Percentiles rank a stretch among this genome's conserved stretches.
Conservation (phyloP, 2,113 vertebrate genomes). For the Poecilia latipinna region DNA sequence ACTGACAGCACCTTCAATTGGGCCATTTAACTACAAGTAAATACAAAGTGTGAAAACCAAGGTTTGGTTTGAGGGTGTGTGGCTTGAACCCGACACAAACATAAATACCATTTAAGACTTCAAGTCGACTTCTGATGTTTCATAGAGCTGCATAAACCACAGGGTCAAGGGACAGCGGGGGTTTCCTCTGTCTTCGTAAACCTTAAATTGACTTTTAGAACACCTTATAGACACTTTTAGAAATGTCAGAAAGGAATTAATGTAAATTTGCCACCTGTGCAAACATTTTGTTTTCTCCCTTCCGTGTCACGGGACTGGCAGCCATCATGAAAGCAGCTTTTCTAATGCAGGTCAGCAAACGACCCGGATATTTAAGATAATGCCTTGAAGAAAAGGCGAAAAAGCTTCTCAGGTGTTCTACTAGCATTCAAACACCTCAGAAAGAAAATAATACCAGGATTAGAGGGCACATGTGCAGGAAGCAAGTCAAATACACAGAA, state of each 20-base stretch:
- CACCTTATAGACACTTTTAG: background rate
- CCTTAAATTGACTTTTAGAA: background rate
- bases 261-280: background rate
- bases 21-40: constrained; percentile 2
- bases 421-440: background rate
- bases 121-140: background rate
- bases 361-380: too few species aligned
- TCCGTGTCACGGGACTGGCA: too few species aligned
- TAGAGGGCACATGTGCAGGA: background rate
- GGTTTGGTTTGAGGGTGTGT: background rate
- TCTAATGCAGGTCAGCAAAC: background rate
- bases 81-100: background rate
- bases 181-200: background rate
- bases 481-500: background rate
- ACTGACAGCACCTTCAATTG: background rate
- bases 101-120: constrained; percentile 1
- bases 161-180: background rate
- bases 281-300: background rate
- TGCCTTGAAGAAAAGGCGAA: too few species aligned
- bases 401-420: too few species aligned
- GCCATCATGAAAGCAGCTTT: background rate
- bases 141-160: background rate
- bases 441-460: background rate
- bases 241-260: background rate
- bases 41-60: background rate